Percentiles rank a stretch among this genome's conserved stretches.
phyloP scores from a whole-genome alignment of 2,797 vertebrate genomes.

The Cirrhinus molitorella region DNA sequence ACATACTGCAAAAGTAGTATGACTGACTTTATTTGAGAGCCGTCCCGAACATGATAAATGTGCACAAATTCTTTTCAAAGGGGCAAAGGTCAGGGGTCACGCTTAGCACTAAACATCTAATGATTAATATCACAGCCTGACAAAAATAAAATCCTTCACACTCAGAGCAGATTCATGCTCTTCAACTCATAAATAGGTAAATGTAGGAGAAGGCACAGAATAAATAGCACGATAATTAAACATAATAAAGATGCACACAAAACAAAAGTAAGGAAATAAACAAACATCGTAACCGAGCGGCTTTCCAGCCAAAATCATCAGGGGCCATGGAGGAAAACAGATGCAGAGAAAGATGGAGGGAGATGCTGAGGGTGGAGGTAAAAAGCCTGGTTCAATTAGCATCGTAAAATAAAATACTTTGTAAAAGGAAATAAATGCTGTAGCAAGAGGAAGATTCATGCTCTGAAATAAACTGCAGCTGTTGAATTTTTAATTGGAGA shows the following conservation, averaged over 20 bases:
- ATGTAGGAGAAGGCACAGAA: not conserved
- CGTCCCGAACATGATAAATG: not conserved
- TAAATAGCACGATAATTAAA: not conserved
- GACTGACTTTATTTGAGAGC: not conserved
- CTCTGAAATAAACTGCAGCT: conserved; percentile 99
- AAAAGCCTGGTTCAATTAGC: conserved; percentile 86
- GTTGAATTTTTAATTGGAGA: conserved; percentile 99
- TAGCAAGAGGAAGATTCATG: conserved; percentile 93
- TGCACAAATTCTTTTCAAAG: conserved; percentile 3
- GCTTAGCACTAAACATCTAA: not conserved
- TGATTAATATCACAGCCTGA: not conserved
- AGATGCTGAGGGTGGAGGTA: conserved; percentile 73
- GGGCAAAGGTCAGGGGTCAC: conserved; percentile 19
- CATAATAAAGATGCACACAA: not conserved
- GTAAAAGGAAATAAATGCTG: conserved; percentile 99
- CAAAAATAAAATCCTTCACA: conserved; percentile 8
- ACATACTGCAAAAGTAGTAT: not conserved
- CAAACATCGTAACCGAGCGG: conserved; percentile 70
- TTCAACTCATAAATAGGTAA: conserved; percentile 14
- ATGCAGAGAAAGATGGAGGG: conserved; percentile 81
- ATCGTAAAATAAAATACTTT: conserved; percentile 98
- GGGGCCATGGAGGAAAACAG: conserved; percentile 68
- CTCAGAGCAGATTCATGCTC: not conserved
- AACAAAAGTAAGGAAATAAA: conserved; percentile 32
- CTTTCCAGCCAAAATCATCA: conserved; percentile 66